These are phyloP conservation scores for Microtus oregoni DNA, from an alignment of 2,113 vertebrate species.

Conservation along the genomic window DNA sequence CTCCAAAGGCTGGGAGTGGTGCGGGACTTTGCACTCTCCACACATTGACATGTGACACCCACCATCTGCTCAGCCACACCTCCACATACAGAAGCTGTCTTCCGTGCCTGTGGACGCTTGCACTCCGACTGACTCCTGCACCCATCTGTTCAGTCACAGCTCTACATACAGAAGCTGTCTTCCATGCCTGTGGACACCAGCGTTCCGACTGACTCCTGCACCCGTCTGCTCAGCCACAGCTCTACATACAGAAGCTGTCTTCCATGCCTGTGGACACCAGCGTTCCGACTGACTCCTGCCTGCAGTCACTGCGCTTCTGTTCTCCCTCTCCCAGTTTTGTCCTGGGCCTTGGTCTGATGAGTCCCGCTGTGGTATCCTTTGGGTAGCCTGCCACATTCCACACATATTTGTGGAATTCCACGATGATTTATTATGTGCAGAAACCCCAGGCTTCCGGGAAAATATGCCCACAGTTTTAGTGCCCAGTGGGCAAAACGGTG, in stretches of 20 bases:
- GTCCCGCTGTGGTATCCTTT: background rate
- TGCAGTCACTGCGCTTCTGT: background rate
- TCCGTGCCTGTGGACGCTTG: too few relatives aligned
- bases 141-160: background rate
- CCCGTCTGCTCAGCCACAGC: background rate
- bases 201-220: background rate
- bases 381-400: background rate
- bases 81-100: too few relatives aligned
- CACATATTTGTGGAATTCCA: background rate
- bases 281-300: background rate
- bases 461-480: background rate
- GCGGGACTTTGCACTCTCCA: background rate
- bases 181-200: background rate
- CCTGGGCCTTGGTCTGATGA: background rate
- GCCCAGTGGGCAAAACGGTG: background rate
- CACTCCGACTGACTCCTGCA: too few relatives aligned
- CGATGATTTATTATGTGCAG: background rate
- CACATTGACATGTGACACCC: background rate
- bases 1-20: accelerated
- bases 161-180: background rate
- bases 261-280: background rate
- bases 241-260: background rate
- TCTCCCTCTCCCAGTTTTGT: background rate
- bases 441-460: background rate
- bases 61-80: background rate